A percentile compares a stretch with the other conserved stretches of the same genome.
Evolutionary conservation across 2,888 invertebrate species (phyloP).

Genomic region (Epistrophella euchroma): DNA sequence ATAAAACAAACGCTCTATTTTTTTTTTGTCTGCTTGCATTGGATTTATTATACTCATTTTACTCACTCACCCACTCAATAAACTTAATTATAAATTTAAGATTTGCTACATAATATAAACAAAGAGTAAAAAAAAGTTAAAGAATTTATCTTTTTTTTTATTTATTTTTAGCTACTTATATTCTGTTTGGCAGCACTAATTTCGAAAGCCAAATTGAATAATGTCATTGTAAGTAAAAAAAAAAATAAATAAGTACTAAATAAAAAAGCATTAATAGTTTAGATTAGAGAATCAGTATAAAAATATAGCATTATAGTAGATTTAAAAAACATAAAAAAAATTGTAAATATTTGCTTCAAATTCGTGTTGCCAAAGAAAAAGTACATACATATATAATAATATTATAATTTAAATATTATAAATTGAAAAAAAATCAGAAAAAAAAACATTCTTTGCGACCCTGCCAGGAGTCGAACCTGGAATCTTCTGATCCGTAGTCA

Average conservation of each 20-base stretch:
- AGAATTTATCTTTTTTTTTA: slow-evolving; percentile 70
- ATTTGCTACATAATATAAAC: slow-evolving; percentile 44
- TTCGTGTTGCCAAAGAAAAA: slow-evolving; percentile 71
- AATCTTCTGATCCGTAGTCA: slow-evolving; percentile 79
- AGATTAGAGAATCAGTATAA: slow-evolving; percentile 5
- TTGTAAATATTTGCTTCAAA: slow-evolving; percentile 22
- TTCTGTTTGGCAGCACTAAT: slow-evolving; percentile 75
- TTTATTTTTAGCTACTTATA: slow-evolving; percentile 74
- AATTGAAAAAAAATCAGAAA: slow-evolving; percentile 25
- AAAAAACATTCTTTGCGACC: slow-evolving; percentile 55
- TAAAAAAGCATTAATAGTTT: slow-evolving; percentile 34
- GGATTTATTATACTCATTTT: slow-evolving; percentile 10
- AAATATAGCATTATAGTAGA: neutral
- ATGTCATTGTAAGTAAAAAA: slow-evolving; percentile 73
- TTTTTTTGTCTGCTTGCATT: slow-evolving; percentile 19
- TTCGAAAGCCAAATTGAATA: slow-evolving; percentile 73
- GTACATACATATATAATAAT: no score
- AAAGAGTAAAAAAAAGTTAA: slow-evolving; percentile 56
- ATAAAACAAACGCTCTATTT: neutral
- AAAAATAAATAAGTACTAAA: slow-evolving; percentile 17
- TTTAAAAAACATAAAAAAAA: neutral
- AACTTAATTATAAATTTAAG: slow-evolving; percentile 19
- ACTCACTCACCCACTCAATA: neutral
- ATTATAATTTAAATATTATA: neutral
- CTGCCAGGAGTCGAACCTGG: slow-evolving; percentile 79